Base-by-base conservation (phyloP, 2,888 invertebrate genomes). In the Aspidiotus destructor region DNA sequence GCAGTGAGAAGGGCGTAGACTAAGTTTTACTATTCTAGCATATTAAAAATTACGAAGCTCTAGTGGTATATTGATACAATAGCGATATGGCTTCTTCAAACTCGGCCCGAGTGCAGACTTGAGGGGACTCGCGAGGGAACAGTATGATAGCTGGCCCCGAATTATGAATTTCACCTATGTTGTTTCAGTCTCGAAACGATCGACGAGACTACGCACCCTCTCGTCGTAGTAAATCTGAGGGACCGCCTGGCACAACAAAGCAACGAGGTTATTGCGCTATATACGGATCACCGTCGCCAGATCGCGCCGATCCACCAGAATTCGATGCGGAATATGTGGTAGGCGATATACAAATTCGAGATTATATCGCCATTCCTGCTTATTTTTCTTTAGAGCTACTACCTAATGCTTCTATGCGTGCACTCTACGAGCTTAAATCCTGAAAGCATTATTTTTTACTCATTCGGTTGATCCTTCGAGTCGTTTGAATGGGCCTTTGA, bases 221-320 rank as follows among this genome's bases (percentile, higher is more conserved):
- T 61, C 70, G 73, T 72, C 85, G 88, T 77, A 88, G 87, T 83
- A 87, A 87, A 81, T 88, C 88, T 62, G 88, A 87, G 77, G 88
- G 88, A 69, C 88, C 87, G 70, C 85, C 75, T 52, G 73, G 71
- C 41, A 70, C 69, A 6, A 7, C 48, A 11, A 62, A 41, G 28
- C 41, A 41, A 61, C 42, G 62, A 44, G 57, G 60, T 17, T 58
- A 60, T 41, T 61, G 52, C 53, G 54, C 60, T 7, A 17, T 53
- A 10, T 61, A 60, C 70, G 71, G 69, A 70, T 60, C 72, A 72
- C 64, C 71, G 80, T 5, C 77, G 80, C 58, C 81, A 80, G 81
- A 81, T 71, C 73, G 73, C 71, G 79, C 75, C 76, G 78, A 74
- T 75, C 77, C 73, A 62, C 72, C 72, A 70, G 72, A 73, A 63